These are phyloP conservation scores for Phyto melanocephala DNA, from an alignment of 2,888 invertebrate species.

Conservation along the genomic window DNA sequence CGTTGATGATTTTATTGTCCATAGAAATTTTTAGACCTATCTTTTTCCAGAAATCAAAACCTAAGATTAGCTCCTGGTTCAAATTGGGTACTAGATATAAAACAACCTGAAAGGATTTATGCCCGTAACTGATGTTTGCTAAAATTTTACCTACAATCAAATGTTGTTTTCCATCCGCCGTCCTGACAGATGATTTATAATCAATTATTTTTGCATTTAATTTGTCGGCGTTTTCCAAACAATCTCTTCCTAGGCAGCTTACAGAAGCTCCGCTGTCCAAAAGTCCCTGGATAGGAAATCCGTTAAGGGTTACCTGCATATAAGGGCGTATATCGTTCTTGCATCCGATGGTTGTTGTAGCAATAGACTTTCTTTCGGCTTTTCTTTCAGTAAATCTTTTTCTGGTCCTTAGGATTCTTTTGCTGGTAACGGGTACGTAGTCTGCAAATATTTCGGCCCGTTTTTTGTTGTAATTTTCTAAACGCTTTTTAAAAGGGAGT, in stretches of 20 bases:
- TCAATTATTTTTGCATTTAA: neutral
- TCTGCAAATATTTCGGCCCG: neutral
- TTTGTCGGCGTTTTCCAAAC: neutral
- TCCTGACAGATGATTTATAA: neutral
- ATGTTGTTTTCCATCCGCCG: neutral
- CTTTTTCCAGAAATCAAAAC: neutral
- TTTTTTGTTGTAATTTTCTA: neutral
- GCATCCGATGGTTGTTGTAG: neutral
- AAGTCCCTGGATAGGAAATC: neutral
- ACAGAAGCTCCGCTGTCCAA: neutral
- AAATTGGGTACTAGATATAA: neutral
- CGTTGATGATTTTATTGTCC: neutral
- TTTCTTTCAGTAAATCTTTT: neutral
- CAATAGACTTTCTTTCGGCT: neutral
- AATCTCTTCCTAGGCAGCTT: constrained; percentile 5
- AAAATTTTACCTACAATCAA: neutral
- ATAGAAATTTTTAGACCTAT: neutral
- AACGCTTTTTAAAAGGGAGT: neutral
- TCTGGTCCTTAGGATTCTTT: neutral
- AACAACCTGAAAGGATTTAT: neutral
- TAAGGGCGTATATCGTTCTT: neutral
- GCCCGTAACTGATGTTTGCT: neutral
- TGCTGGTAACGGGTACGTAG: neutral
- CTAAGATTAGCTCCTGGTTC: neutral
- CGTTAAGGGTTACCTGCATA: neutral